Conservation (phyloP, 1,140 invertebrate species). For the Heliconius melpomene region DNA sequence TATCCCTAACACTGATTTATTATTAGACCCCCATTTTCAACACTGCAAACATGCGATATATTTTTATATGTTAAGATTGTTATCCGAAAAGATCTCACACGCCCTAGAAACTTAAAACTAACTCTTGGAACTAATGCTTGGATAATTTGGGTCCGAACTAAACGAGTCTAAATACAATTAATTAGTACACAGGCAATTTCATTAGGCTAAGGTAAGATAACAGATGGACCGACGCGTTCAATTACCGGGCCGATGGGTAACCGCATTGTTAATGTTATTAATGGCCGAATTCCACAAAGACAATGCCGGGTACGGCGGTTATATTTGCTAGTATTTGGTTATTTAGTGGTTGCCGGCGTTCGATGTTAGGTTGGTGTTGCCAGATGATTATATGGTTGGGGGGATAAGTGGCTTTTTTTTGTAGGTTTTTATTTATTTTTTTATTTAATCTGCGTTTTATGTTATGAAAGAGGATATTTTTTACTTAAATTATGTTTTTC, state of each 20-base stretch:
- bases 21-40: too few relatives aligned
- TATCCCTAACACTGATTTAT: too few relatives aligned
- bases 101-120: neutral
- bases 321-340: constrained; percentile 32
- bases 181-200: constrained; percentile 55
- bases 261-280: constrained; percentile 69
- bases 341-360: constrained; percentile 36
- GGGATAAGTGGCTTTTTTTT: too few relatives aligned
- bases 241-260: constrained; percentile 53
- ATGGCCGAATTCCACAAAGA: constrained; percentile 57
- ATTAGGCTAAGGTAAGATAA: constrained; percentile 57
- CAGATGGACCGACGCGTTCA: constrained; percentile 54
- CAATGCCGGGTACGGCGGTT: constrained; percentile 31
- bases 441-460: neutral
- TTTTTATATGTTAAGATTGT: neutral
- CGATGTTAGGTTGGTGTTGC: constrained; percentile 10
- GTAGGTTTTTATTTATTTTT: neutral
- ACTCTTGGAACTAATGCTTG: neutral
- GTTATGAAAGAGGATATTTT: too few relatives aligned
- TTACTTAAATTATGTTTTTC: too few relatives aligned
- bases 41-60: too few relatives aligned
- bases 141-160: constrained; percentile 18
- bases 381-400: neutral
- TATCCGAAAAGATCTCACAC: neutral
- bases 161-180: constrained; percentile 48